Percentiles rank a stretch among this genome's conserved stretches.
Evolutionary conservation across 92 coral and sea anemone genomes (phyloP).

Genomic region (Meandrina meandrites): DNA sequence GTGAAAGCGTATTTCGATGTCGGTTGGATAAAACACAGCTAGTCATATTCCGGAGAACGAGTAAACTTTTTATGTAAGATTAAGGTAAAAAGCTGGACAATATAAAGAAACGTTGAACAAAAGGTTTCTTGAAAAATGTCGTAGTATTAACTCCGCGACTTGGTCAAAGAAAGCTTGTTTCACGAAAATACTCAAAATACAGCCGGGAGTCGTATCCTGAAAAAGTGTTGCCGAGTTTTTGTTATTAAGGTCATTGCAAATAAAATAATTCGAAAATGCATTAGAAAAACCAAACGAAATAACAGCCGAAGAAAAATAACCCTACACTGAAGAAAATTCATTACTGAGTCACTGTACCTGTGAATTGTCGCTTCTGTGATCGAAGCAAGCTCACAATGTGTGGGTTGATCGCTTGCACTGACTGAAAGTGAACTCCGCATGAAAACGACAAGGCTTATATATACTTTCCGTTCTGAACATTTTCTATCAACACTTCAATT

Average conservation of each 20-base stretch:
- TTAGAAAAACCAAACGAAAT: background rate
- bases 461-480: background rate
- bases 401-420: background rate
- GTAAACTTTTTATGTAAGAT: background rate
- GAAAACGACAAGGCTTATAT: background rate
- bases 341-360: background rate
- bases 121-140: background rate
- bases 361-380: background rate
- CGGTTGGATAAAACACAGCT: no score
- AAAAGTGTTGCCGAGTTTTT: background rate
- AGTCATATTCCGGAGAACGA: background rate
- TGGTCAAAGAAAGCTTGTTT: background rate
- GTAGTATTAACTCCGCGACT: background rate
- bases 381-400: background rate
- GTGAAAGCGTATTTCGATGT: background rate
- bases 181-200: no score
- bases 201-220: background rate
- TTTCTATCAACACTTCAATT: constrained; percentile 40
- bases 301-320: background rate
- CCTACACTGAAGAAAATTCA: background rate
- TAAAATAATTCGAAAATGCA: background rate
- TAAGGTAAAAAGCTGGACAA: background rate
- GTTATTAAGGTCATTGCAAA: background rate
- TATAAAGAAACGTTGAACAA: background rate
- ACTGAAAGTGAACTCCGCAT: background rate